phyloP scores from a whole-genome alignment of 2,797 vertebrate genomes.

The Melanotaenia maccullochi region DNA sequence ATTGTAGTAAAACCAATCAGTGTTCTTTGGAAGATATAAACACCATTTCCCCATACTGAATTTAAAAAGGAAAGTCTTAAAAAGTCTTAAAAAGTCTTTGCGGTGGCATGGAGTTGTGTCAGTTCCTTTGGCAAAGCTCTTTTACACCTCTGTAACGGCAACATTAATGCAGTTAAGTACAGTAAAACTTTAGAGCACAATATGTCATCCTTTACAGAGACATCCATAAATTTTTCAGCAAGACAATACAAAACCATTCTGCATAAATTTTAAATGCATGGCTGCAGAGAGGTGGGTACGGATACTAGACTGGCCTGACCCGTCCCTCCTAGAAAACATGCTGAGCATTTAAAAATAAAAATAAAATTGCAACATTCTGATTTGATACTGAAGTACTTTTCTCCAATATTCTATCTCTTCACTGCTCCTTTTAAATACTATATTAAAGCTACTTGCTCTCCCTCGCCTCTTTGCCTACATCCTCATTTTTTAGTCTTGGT shows the following conservation, averaged over 20 bases:
- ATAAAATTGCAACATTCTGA: neutral
- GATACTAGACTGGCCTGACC: neutral
- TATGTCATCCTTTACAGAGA: neutral
- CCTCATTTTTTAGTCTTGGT: slow-evolving; percentile 22
- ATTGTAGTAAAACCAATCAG: neutral
- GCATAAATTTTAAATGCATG: neutral
- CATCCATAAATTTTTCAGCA: neutral
- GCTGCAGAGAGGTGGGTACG: too few relatives aligned
- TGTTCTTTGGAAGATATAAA: neutral
- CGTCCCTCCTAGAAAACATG: neutral
- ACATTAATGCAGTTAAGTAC: neutral
- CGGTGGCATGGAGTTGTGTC: neutral
- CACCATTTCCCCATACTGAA: neutral
- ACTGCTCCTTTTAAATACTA: slow-evolving; percentile 15
- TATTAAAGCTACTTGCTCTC: slow-evolving; percentile 4
- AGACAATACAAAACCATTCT: neutral
- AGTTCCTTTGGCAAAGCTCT: neutral
- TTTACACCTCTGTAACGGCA: neutral
- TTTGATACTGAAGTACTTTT: neutral
- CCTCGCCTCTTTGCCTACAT: slow-evolving; percentile 10
- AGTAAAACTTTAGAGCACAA: neutral
- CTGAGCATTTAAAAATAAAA: neutral
- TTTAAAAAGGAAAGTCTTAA: neutral
- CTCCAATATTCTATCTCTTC: slow-evolving; percentile 26
- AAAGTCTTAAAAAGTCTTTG: neutral